Base-by-base conservation (phyloP, 2,113 vertebrate genomes). In the Grallaria varia region DNA sequence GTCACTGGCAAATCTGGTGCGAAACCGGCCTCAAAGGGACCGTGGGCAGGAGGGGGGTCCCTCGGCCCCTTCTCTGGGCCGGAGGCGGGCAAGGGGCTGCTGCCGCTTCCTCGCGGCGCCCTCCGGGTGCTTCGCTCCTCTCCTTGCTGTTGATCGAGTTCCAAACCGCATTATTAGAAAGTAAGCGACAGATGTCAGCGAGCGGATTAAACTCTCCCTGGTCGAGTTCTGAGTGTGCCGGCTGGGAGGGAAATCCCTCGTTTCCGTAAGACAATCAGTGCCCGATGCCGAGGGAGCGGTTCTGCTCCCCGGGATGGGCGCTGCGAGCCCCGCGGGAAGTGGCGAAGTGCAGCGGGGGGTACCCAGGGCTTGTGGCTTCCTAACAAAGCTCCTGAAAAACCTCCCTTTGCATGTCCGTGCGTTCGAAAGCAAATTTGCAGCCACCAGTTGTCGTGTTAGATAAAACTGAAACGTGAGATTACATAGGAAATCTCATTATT, bases 151-250 rank as follows among this genome's bases (percentile, higher is more conserved):
- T 94, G 96, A 94, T 73, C 55, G 84, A 25, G 55, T 73, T 95
- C 93, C 94, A 96, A 75, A 94, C 95, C 95, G 17, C 96, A 31
- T 96, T 93, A 71, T 93, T 95, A 95, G 96, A 97, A 95, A 97
- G 97, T 94, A 89, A 89, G 91, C 88, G 92, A 83, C 94, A 95
- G 91, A 96, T 97, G 96, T 96, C 87, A 59, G 69, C 58, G 71
- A 80, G 93, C 55, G 37, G 96, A 93, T 95, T 96, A 95, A 95
- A 96, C 92, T 95, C 94, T 94, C 93, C 59, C 95, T 83, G 72
- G 64, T 88, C 40, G 78, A 44, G 59, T 49, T 96, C 63, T 56
- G 93, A 93, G 79, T 90, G 85, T 93, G 85, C 59, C 31, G 83
- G 42, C 84, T 58, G 85, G 47, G n/a, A 92, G 91, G 88, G 94